A percentile compares a stretch with the other conserved stretches of the same genome.
Conservation (phyloP, 2,113 vertebrate genomes). For the Cebus imitator region DNA sequence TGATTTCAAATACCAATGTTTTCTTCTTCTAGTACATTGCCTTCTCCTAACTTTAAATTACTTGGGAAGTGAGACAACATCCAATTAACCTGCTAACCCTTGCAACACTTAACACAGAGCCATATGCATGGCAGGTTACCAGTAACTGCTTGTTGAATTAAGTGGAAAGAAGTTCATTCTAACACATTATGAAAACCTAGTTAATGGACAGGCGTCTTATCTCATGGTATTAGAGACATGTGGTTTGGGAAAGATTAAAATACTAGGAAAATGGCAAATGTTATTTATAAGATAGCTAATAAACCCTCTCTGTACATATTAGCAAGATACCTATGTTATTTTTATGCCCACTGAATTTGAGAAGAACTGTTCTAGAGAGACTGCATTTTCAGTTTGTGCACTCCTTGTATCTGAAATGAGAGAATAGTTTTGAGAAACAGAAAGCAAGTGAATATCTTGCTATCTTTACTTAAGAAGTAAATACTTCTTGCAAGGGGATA, state of each 20-base stretch:
- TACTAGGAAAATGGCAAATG: neutral
- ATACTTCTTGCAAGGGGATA: neutral
- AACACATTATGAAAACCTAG: neutral
- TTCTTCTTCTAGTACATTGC: neutral
- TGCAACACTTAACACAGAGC: neutral
- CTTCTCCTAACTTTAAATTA: neutral
- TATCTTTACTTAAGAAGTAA: neutral
- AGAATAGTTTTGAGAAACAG: neutral
- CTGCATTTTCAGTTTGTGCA: neutral
- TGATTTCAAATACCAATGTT: neutral
- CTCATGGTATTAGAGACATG: neutral
- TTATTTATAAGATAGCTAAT: neutral
- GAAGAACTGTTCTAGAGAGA: neutral
- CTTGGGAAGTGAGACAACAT: neutral
- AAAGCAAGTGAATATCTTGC: neutral
- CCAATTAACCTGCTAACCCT: neutral
- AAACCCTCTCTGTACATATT: neutral
- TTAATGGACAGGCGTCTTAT: neutral
- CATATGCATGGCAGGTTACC: neutral
- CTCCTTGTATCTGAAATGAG: neutral
- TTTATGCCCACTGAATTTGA: neutral
- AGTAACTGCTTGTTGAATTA: neutral
- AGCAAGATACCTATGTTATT: neutral
- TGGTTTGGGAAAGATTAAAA: neutral
- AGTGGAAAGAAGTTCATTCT: neutral